Percentiles rank a stretch among this genome's conserved stretches.
Evolutionary conservation across 2,888 invertebrate species (phyloP).

Genomic region (Lysandra bellargus): DNA sequence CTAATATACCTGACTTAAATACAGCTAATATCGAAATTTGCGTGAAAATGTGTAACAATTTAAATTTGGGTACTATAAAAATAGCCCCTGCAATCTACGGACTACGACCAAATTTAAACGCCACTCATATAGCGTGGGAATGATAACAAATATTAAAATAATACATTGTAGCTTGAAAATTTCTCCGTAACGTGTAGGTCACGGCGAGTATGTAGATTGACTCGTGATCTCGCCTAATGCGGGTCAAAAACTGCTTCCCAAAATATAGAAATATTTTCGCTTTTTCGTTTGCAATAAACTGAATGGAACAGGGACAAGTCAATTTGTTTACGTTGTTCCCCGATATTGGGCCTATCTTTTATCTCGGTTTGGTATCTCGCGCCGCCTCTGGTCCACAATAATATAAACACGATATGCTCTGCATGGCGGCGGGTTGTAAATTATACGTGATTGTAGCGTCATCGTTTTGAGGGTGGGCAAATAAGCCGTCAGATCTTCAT

Average conservation of each 20-base stretch:
- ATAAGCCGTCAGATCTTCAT: not conserved
- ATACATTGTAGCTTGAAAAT: not conserved
- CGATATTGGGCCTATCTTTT: constrained; percentile 28
- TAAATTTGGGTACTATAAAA: too few species aligned
- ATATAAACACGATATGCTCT: constrained; percentile 26
- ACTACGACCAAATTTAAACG: too few species aligned
- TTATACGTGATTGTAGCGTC: not conserved
- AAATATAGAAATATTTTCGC: constrained; percentile 17
- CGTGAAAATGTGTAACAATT: too few species aligned
- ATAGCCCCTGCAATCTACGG: too few species aligned
- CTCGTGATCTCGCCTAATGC: not conserved
- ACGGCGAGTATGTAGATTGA: not conserved
- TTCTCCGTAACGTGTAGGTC: not conserved
- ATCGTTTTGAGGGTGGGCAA: not conserved
- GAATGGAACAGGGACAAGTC: constrained; percentile 29
- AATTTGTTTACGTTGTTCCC: constrained; percentile 25
- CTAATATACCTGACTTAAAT: too few species aligned
- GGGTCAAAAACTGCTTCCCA: not conserved
- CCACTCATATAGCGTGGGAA: too few species aligned
- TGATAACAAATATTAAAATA: too few species aligned
- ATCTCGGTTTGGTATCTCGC: constrained; percentile 20
- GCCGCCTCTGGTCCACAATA: constrained; percentile 18
- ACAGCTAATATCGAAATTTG: too few species aligned
- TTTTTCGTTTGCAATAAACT: constrained; percentile 28
- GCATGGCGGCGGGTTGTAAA: not conserved